Evolutionary conservation across 2,888 invertebrate genomes (phyloP), one percentile per base, ranked within the genome.

Genomic region (Holacanthella duospinosa): DNA sequence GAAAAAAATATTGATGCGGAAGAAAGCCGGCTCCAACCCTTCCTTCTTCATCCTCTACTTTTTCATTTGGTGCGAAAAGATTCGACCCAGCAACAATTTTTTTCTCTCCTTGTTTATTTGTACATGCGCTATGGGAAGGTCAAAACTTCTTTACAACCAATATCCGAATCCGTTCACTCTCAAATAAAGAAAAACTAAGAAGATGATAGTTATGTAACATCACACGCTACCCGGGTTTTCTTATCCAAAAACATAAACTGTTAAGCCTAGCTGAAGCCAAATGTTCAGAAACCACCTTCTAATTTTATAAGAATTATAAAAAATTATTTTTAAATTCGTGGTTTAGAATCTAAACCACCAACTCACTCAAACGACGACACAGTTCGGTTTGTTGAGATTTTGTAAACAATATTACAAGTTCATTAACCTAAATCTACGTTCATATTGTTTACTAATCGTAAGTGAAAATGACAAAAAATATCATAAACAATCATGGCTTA

Each of bases 91-190:
- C 48, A 48, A 48, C 48, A 48, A 48, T 21, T 48, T 48, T 48
- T 48, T 48, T 9, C 48, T 21, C 4, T 9, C 16, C 61, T 60
- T 24, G 60, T 67, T 67, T 68, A 69, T 69, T 69, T 69, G 69
- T 69, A 69, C 69, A 69, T 69, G 69, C 69, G 69, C 69, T 25
- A 48, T 68, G 53, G 44, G 48, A 48, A 48, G 48, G 48, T 48
- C 48, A 48, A 48, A 36, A 6, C 16, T 16, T 36, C 36, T 6
- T 36, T 36, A 6, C n/a, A n/a, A n/a, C n/a, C n/a, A n/a, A n/a
- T n/a, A n/a, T n/a, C n/a, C n/a, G n/a, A n/a, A n/a, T n/a, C n/a
- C n/a, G n/a, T n/a, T n/a, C n/a, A n/a, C n/a, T n/a, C n/a, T n/a
- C n/a, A n/a, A n/a, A n/a, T n/a, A n/a, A n/a, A n/a, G n/a, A n/a